These are phyloP conservation scores for Oryzaephilus surinamensis DNA, from an alignment of 1,140 invertebrate species.

Conservation along the genomic window DNA sequence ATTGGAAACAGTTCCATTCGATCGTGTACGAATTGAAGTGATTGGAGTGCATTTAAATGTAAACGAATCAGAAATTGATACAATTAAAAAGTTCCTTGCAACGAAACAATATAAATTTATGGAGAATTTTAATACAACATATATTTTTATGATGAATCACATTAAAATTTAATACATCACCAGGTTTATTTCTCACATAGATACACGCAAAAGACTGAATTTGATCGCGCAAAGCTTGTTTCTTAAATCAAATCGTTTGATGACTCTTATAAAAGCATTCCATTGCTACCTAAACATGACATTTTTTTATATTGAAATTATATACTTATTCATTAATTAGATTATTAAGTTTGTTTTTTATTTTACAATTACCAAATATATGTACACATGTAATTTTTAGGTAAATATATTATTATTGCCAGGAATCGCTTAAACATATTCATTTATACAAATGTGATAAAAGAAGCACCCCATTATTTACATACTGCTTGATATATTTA, in stretches of 20 bases:
- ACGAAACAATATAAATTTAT: slow-evolving; percentile 30
- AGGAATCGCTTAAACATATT: slow-evolving; percentile 6
- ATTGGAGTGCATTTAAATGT: slow-evolving; percentile 32
- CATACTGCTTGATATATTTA: slow-evolving; percentile 8
- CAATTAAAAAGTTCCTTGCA: slow-evolving; percentile 31
- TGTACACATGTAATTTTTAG: slow-evolving; percentile 5
- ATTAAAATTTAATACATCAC: slow-evolving; percentile 19
- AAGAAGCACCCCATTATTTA: no score
- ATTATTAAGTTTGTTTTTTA: neutral
- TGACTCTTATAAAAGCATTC: no score
- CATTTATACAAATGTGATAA: slow-evolving; percentile 4
- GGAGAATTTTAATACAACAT: slow-evolving; percentile 28
- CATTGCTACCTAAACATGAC: no score
- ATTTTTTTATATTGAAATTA: no score
- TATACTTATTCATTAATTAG: slow-evolving; percentile 7
- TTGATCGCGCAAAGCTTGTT: slow-evolving; percentile 11
- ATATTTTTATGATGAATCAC: slow-evolving; percentile 27
- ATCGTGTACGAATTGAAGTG: slow-evolving; percentile 40
- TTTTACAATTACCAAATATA: slow-evolving; percentile 3
- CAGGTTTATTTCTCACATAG: no score
- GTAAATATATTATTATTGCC: slow-evolving; percentile 3
- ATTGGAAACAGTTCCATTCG: slow-evolving; percentile 42
- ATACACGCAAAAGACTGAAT: slow-evolving; percentile 11
- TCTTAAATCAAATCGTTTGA: slow-evolving; percentile 4
- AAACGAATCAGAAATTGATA: slow-evolving; percentile 28